Percentiles rank a stretch among this genome's conserved stretches.
These are phyloP conservation scores for Labeo calbasu DNA, from an alignment of 2,797 vertebrate species.

Conservation along the genomic window DNA sequence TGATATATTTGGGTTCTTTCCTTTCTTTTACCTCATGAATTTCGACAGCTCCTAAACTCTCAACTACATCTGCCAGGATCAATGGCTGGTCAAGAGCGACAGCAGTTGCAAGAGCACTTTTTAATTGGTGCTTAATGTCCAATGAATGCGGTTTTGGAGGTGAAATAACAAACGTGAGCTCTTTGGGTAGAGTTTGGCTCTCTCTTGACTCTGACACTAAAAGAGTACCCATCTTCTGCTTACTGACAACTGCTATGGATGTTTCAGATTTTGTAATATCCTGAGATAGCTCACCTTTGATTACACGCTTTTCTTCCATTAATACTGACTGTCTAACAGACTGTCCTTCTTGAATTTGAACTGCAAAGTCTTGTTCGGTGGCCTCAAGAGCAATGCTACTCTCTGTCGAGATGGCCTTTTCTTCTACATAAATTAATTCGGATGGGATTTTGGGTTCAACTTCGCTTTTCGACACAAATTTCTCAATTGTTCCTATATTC, in stretches of 20 bases:
- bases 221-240: constrained; percentile 72
- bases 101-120: constrained; percentile 81
- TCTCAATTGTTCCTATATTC: constrained; percentile 71
- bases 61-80: constrained; percentile 83
- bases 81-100: constrained; percentile 81
- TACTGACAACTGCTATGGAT: constrained; percentile 64
- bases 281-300: constrained; percentile 77
- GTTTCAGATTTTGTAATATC: constrained; percentile 70
- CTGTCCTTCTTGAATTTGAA: constrained; percentile 84
- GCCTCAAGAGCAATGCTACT: constrained; percentile 75
- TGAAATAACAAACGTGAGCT: constrained; percentile 79
- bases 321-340: constrained; percentile 83
- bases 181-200: constrained; percentile 79
- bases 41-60: constrained; percentile 77
- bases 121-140: constrained; percentile 82
- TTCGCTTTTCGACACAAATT: constrained; percentile 67
- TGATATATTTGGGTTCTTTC: constrained; percentile 76
- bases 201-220: constrained; percentile 75
- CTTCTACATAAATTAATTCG: constrained; percentile 76
- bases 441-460: constrained; percentile 78
- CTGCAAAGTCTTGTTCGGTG: constrained; percentile 83
- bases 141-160: constrained; percentile 75
- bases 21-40: constrained; percentile 81
- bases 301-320: constrained; percentile 83
- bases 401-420: constrained; percentile 80